Evolutionary conservation across 1,140 invertebrate genomes (phyloP).

Genomic region (Drosophila tsacasi): DNA sequence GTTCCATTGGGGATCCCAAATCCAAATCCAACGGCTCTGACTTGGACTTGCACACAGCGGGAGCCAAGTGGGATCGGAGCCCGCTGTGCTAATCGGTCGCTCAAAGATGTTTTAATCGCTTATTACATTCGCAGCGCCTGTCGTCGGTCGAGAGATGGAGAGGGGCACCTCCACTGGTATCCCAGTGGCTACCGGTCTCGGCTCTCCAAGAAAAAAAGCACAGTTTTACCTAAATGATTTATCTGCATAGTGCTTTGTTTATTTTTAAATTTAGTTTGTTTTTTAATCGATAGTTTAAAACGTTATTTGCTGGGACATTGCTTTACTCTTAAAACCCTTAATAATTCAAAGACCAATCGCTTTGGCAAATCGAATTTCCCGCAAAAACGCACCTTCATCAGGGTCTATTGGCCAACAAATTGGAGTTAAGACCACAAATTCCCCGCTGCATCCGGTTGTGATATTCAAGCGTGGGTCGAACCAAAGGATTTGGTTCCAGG

Average conservation of each 20-base stretch:
- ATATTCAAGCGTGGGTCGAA: conserved; percentile 52
- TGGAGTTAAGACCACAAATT: conserved; percentile 23
- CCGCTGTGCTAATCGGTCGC: conserved; percentile 79
- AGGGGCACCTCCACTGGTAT: conserved; percentile 1
- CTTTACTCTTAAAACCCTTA: too few species aligned
- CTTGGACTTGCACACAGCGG: conserved; percentile 39
- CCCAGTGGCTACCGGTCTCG: conserved; percentile 13
- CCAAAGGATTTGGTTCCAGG: background rate
- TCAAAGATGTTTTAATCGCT: conserved; percentile 83
- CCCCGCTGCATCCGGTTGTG: conserved; percentile 46
- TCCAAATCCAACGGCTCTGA: conserved; percentile 17
- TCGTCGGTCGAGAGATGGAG: conserved; percentile 18
- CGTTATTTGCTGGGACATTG: background rate
- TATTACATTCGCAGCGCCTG: conserved; percentile 74
- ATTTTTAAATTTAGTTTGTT: background rate
- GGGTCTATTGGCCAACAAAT: conserved; percentile 38
- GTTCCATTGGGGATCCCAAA: background rate
- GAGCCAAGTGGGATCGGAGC: conserved; percentile 25
- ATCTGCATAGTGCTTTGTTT: background rate
- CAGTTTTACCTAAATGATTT: background rate
- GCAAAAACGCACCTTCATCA: conserved; percentile 8
- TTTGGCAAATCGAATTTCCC: conserved; percentile 21
- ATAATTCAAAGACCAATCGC: background rate
- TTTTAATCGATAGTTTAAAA: too few species aligned
- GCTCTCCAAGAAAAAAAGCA: background rate